phyloP scores from a whole-genome alignment of 1,140 invertebrate genomes.

The Dryas iulia region DNA sequence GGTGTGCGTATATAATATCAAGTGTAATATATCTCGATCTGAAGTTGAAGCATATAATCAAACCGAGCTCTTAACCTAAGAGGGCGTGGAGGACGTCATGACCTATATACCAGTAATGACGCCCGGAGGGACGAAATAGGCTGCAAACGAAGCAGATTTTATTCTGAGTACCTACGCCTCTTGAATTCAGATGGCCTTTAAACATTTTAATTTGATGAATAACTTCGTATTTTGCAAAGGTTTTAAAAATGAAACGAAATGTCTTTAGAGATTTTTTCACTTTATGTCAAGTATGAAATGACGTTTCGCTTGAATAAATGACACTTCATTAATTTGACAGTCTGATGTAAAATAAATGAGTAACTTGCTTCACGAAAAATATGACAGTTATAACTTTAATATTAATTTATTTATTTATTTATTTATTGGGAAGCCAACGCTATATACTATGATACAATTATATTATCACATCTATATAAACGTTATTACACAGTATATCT shows the following conservation, averaged over 20 bases:
- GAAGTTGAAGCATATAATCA: slow-evolving; percentile 28
- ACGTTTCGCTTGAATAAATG: neutral
- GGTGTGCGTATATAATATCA: slow-evolving; percentile 2
- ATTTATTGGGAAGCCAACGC: no score
- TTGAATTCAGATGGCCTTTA: neutral
- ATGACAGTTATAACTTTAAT: no score
- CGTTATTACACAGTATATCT: no score
- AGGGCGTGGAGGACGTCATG: slow-evolving; percentile 31
- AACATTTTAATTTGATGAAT: neutral
- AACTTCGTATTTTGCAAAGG: neutral
- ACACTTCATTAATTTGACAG: neutral
- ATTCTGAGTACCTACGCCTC: neutral
- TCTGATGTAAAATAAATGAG: no score
- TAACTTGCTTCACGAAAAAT: no score
- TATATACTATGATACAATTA: no score
- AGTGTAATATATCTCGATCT: slow-evolving; percentile 32
- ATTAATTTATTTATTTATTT: no score
- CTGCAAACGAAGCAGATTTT: slow-evolving; percentile 8
- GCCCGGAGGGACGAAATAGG: slow-evolving; percentile 20
- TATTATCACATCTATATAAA: no score
- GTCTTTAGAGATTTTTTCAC: neutral
- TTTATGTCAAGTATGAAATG: neutral
- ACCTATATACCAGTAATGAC: slow-evolving; percentile 38
- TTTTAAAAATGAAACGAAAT: neutral
- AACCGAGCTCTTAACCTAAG: slow-evolving; percentile 31